A percentile compares a stretch with the other conserved stretches of the same genome.
Evolutionary conservation across 2,888 invertebrate species (phyloP).

Genomic region (Fragum whitleyi): DNA sequence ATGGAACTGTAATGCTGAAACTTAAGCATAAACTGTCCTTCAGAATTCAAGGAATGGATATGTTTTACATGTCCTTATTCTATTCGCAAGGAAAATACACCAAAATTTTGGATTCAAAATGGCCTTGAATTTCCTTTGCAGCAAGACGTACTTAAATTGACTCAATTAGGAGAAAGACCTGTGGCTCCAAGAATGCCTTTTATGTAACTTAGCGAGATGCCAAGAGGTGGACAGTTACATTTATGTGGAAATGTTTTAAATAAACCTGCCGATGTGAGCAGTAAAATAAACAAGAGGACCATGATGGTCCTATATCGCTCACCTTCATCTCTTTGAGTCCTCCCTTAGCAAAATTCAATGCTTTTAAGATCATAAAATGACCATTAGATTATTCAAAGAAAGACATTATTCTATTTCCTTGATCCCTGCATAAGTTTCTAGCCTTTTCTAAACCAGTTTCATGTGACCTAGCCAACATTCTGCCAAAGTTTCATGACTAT

Average conservation of each 20-base stretch:
- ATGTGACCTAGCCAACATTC: too few species aligned
- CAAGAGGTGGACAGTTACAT: conserved; percentile 54
- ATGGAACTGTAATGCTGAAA: conserved; percentile 53
- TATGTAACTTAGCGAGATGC: conserved; percentile 54
- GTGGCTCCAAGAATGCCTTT: conserved; percentile 60
- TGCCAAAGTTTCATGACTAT: too few species aligned
- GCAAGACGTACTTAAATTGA: conserved; percentile 45
- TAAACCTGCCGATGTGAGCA: conserved; percentile 66
- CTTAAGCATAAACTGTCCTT: conserved; percentile 51
- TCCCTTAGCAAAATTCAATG: too few species aligned
- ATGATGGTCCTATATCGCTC: too few species aligned
- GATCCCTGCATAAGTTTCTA: too few species aligned
- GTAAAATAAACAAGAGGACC: conserved; percentile 63
- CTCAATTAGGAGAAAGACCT: conserved; percentile 54
- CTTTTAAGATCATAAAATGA: too few species aligned
- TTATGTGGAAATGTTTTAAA: conserved; percentile 65
- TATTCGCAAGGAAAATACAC: conserved; percentile 24
- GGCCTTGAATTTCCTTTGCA: conserved; percentile 50
- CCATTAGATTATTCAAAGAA: too few species aligned
- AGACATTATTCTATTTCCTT: too few species aligned
- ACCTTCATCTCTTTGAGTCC: too few species aligned
- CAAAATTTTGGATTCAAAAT: conserved; percentile 41
- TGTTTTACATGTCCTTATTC: conserved; percentile 17
- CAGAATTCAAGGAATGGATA: too few species aligned
- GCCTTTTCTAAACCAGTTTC: too few species aligned